Evolutionary conservation across 2,797 vertebrate genomes (phyloP).

Genomic region (Periophthalmus magnuspinnatus): DNA sequence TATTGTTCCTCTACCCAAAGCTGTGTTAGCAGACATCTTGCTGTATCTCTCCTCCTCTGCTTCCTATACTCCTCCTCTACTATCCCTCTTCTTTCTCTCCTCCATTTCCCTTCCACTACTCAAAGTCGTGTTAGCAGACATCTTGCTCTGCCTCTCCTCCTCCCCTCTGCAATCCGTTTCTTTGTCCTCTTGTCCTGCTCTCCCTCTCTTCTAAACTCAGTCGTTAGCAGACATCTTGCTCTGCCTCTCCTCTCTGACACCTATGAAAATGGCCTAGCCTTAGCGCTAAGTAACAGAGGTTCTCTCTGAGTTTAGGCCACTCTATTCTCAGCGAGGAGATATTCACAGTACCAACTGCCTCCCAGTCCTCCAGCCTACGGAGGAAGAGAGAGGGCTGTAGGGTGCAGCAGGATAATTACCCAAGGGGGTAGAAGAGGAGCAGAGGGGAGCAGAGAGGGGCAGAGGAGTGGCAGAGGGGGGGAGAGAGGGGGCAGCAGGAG

Average conservation of each 20-base stretch:
- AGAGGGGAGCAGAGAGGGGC: background rate
- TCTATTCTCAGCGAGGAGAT: conserved; percentile 56
- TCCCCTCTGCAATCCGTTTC: too few species aligned
- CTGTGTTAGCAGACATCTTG: too few species aligned
- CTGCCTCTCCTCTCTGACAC: conserved; percentile 7
- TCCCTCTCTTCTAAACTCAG: too few species aligned
- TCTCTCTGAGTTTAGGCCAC: conserved; percentile 51
- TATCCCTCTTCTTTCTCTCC: too few species aligned
- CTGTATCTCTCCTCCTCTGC: too few species aligned
- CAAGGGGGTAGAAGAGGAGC: conserved; percentile 41
- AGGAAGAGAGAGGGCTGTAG: background rate
- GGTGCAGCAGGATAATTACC: conserved; percentile 66
- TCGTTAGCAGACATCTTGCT: background rate
- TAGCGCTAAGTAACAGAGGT: conserved; percentile 49
- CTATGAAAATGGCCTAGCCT: conserved; percentile 47
- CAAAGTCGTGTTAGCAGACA: too few species aligned
- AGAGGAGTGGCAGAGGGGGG: conserved; percentile 37
- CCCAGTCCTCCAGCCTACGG: conserved; percentile 33
- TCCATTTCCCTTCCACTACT: too few species aligned
- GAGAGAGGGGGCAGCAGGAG: background rate
- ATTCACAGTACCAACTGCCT: conserved; percentile 72
- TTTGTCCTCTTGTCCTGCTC: too few species aligned
- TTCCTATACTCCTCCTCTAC: too few species aligned
- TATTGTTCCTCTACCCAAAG: too few species aligned
- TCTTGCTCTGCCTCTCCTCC: too few species aligned